Evolutionary conservation across 2,113 vertebrate species (phyloP).

Genomic region (Chauna torquata): DNA sequence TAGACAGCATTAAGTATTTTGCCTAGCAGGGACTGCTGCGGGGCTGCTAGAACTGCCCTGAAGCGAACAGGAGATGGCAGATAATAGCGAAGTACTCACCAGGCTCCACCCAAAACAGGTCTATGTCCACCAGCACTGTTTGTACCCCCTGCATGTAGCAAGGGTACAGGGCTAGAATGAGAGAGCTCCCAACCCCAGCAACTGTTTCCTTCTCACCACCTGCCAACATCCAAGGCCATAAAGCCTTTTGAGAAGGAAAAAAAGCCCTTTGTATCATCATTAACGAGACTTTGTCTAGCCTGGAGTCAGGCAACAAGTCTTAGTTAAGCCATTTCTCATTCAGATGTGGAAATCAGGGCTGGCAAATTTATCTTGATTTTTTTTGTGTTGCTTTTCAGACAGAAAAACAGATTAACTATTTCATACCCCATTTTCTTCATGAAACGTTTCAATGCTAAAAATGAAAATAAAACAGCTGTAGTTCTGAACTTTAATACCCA

Average conservation of each 20-base stretch:
- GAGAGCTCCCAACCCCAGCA: background rate
- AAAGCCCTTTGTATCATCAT: background rate
- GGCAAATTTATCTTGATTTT: background rate
- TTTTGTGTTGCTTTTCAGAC: background rate
- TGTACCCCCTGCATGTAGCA: background rate
- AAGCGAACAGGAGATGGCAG: fast-evolving
- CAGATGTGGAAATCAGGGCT: background rate
- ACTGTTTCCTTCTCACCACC: background rate
- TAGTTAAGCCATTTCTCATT: background rate
- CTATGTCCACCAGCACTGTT: fast-evolving
- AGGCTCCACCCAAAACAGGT: background rate
- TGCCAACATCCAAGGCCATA: background rate
- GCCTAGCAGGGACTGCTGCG: background rate
- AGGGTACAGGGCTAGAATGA: background rate
- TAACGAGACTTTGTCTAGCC: fast-evolving
- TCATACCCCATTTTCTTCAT: background rate
- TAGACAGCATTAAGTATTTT: background rate
- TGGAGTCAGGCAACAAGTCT: background rate
- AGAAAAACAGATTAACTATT: background rate
- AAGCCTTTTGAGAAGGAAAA: background rate
- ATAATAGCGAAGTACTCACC: background rate
- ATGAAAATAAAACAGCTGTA: background rate
- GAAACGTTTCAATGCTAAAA: background rate
- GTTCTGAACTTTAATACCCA: background rate
- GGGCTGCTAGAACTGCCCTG: background rate